Conservation (phyloP, 2,113 vertebrate genomes). For the Sprattus sprattus region DNA sequence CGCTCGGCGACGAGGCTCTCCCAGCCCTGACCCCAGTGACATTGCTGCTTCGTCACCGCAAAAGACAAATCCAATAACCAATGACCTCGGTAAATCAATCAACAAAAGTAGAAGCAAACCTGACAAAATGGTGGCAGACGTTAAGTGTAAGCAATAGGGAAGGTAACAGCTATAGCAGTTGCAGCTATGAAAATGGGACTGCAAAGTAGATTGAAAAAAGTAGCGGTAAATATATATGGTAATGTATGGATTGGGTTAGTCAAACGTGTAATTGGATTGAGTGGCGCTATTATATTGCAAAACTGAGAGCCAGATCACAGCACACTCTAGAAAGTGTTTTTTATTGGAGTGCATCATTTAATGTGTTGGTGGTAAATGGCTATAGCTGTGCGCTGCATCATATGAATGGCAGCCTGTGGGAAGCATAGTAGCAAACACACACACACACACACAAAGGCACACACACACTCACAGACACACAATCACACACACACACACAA, state of each 20-base stretch:
- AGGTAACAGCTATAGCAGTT: not conserved
- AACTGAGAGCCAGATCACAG: not conserved
- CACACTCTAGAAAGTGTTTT: not conserved
- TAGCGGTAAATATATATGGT: not conserved
- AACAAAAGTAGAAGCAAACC: not conserved
- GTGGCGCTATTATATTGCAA: not conserved
- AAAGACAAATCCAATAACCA: not conserved
- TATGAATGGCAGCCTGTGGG: not conserved
- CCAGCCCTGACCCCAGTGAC: not conserved
- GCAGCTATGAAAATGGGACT: not conserved
- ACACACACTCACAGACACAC: not conserved
- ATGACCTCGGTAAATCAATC: conserved; percentile 28
- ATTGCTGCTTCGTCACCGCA: not conserved
- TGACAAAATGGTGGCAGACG: not conserved
- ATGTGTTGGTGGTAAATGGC: not conserved
- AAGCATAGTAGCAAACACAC: not conserved
- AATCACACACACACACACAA: not conserved
- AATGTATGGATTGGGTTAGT: not conserved
- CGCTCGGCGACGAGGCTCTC: not conserved
- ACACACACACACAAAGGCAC: not conserved
- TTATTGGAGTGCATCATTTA: not conserved
- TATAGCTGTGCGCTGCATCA: not conserved
- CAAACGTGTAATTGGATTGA: conserved; percentile 16
- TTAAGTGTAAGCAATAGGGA: not conserved
- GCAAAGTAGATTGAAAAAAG: not conserved